Evolutionary conservation across 2,888 invertebrate species (phyloP).

Genomic region (Antheraea yamamai): DNA sequence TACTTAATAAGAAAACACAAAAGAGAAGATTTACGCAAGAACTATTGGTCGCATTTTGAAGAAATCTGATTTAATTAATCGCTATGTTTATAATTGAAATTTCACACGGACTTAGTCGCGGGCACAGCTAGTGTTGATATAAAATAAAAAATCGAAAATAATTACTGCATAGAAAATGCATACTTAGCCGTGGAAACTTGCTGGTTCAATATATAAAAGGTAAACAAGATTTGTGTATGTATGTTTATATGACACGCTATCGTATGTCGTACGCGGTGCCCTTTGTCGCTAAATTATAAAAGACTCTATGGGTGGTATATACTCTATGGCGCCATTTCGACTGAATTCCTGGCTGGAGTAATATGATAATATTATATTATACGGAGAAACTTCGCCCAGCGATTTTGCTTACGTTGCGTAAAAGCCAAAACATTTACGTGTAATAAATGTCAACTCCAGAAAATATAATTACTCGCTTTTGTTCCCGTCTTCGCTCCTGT

Average conservation of each 20-base stretch:
- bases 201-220: not conserved
- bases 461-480: too few species aligned
- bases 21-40: too few species aligned
- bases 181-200: too few species aligned
- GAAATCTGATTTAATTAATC: too few species aligned
- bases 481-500: too few species aligned
- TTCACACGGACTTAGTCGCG: too few species aligned
- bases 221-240: not conserved
- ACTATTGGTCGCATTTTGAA: too few species aligned
- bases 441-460: not conserved
- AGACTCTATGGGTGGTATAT: slow-evolving; percentile 24
- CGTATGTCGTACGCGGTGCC: slow-evolving; percentile 27
- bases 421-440: not conserved
- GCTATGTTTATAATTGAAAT: too few species aligned
- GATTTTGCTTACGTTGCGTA: not conserved
- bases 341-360: not conserved
- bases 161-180: too few species aligned
- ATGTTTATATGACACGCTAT: slow-evolving; percentile 9
- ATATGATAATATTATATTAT: not conserved
- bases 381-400: not conserved
- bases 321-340: slow-evolving; percentile 22
- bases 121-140: too few species aligned
- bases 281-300: slow-evolving; percentile 37
- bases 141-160: too few species aligned
- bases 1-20: too few species aligned